A percentile compares a stretch with the other conserved stretches of the same genome.
These are phyloP conservation scores for Noturus placidus DNA, from an alignment of 2,113 vertebrate species.

Conservation along the genomic window DNA sequence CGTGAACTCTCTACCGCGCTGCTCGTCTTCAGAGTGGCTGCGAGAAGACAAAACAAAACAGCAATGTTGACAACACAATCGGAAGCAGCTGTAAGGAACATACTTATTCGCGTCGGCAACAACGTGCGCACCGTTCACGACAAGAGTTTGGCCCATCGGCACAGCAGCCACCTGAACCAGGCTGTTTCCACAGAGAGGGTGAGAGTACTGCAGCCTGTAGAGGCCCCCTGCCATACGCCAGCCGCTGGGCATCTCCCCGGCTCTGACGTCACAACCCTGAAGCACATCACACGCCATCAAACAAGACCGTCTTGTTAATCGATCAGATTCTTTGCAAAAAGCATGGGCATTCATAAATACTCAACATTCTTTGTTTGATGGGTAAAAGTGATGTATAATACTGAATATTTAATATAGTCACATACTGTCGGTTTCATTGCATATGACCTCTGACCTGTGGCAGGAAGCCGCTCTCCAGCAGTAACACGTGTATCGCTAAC, in stretches of 20 bases:
- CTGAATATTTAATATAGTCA: neutral
- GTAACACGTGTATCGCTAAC: slow-evolving; percentile 81
- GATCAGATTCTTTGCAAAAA: too few relatives aligned
- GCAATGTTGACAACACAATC: slow-evolving; percentile 3
- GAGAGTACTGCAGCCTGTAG: slow-evolving; percentile 83
- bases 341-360: neutral
- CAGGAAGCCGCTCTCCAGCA: slow-evolving; percentile 89
- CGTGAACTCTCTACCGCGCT: slow-evolving; percentile 70
- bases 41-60: slow-evolving; percentile 35
- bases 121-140: slow-evolving; percentile 79
- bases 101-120: neutral
- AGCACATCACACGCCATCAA: slow-evolving; percentile 9
- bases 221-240: slow-evolving; percentile 76
- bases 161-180: slow-evolving; percentile 78
- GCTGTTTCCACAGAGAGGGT: slow-evolving; percentile 82
- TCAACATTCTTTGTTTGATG: neutral
- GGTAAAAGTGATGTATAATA: neutral
- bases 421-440: neutral
- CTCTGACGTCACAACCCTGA: slow-evolving; percentile 59
- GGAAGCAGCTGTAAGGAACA: neutral
- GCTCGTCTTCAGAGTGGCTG: slow-evolving; percentile 82
- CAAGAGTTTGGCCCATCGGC: slow-evolving; percentile 79
- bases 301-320: neutral
- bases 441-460: slow-evolving; percentile 75
- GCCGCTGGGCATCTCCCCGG: slow-evolving; percentile 79